A percentile compares a stretch with the other conserved stretches of the same genome.
These are phyloP conservation scores for Vanessa tameamea DNA, from an alignment of 1,140 invertebrate genomes.

Conservation along the genomic window DNA sequence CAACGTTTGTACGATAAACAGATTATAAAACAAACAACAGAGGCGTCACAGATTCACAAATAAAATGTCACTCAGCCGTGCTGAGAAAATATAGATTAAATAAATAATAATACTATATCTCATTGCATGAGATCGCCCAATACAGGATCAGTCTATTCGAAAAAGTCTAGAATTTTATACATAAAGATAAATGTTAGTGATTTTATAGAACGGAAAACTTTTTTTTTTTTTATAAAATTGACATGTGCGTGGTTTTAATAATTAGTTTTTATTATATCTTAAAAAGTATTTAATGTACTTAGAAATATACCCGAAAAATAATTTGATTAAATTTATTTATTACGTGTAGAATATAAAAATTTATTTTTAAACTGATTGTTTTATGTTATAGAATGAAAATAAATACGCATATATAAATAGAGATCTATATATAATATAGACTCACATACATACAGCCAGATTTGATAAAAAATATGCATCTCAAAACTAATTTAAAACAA, in stretches of 20 bases:
- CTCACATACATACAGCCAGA: no score
- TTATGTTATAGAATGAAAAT: no score
- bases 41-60: slow-evolving; percentile 4
- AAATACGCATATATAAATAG: no score
- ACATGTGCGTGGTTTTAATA: neutral
- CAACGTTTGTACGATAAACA: neutral
- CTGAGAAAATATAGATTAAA: neutral
- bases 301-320: no score
- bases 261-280: neutral
- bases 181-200: slow-evolving; percentile 30
- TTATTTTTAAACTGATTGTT: no score
- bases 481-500: neutral
- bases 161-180: slow-evolving; percentile 23
- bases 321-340: no score
- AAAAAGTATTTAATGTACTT: no score
- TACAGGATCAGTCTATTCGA: slow-evolving; percentile 52
- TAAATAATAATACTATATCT: slow-evolving; percentile 37
- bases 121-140: slow-evolving; percentile 50
- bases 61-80: neutral
- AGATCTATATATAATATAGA: no score
- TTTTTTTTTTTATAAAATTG: neutral
- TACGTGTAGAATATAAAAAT: no score
- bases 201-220: slow-evolving; percentile 12
- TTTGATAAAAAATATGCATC: neutral
- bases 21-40: slow-evolving; percentile 5